Base-by-base conservation (phyloP, 2,888 invertebrate species). In the Mimumesa dahlbomi region DNA sequence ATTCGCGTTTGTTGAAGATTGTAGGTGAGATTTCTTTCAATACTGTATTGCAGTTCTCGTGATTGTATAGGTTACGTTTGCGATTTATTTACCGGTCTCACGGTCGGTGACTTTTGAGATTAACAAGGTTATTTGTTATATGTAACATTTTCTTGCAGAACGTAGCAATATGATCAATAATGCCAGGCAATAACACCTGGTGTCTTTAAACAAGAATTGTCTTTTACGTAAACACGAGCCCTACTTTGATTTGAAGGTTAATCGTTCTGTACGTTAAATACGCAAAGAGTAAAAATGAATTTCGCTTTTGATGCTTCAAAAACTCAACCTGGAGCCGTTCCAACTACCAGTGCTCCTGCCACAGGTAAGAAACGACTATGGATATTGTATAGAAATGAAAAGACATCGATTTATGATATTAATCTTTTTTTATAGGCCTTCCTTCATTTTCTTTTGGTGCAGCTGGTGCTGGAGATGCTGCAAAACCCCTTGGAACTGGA, bases 391-490 rank as follows among this genome's bases (percentile, higher is more conserved):
- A 6, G 0, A 9, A 43, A 16, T 5, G 0, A 48, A 3, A 18
- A 2, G 18, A 25, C 25, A 25, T 3, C 25, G 7, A n/a, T n/a
- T 25, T 14, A 7, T 13, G 18, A 6, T n/a, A 40, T 6, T 14
- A 25, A 13, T 22, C 45, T 2, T 21, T 42, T 49, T 2, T 25
- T 25, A 0, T n/a, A 75, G 75, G 42, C 5, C 57, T 58, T 2
- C 57, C 59, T 31, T 64, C 69, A 18, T 79, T 83, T 31, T 49
- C 73, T 0, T 64, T 72, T 2, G 78, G 76, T 11, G 45, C 90
- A 76, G 42, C 90, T 77, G 91, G 90, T 0, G 85, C 90, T 66
- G 91, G 91, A n/a, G 91, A 91, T 83, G 81, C 89, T 6, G 77
- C 85, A 25, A 91, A 91, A 82, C 73, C 89, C 2, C 57, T 90